These are phyloP conservation scores for Tupaia tana DNA, from an alignment of 2,113 vertebrate genomes.

Conservation along the genomic window DNA sequence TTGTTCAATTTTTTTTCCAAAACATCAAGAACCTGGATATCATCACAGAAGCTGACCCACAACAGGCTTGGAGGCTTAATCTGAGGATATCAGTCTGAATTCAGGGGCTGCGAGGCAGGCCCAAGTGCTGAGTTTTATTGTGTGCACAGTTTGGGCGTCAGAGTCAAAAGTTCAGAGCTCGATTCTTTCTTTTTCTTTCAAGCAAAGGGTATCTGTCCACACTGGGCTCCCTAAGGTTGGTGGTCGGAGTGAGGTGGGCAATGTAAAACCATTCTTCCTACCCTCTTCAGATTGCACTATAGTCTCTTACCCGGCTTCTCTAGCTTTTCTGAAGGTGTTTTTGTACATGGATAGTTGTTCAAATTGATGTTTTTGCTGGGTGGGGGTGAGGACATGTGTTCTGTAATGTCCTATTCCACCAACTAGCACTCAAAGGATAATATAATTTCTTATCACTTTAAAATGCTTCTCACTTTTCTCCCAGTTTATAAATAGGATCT, in stretches of 20 bases:
- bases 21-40: too few species aligned
- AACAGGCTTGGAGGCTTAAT: neutral
- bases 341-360: neutral
- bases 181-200: neutral
- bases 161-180: neutral
- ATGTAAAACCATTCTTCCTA: neutral
- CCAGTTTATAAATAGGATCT: slow-evolving; percentile 2
- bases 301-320: neutral
- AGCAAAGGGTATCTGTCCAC: neutral
- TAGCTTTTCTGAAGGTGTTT: neutral
- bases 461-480: neutral
- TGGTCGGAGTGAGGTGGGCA: neutral
- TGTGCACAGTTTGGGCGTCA: neutral
- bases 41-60: too few species aligned
- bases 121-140: neutral
- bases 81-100: neutral
- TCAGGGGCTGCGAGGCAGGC: neutral
- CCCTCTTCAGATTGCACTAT: neutral
- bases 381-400: neutral
- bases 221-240: neutral
- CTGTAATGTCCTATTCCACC: neutral
- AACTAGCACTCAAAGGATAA: neutral
- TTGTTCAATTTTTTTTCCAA: too few species aligned
- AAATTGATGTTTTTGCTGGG: neutral
- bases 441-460: neutral